Conservation (phyloP, 2,888 invertebrate genomes). For the Eurois occulta region DNA sequence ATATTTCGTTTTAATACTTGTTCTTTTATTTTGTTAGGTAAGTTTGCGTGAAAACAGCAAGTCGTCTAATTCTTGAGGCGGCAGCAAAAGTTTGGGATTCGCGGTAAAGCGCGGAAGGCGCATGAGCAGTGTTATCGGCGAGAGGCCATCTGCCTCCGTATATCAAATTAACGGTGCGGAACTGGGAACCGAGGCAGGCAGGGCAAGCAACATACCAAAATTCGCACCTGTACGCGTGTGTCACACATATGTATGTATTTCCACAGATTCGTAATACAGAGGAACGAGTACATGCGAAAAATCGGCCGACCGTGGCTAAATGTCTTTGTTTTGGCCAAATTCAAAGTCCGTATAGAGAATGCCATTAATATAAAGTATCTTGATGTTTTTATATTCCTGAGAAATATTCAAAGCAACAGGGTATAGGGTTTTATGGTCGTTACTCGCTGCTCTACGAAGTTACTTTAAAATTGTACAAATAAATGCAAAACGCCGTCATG, state of each 20-base stretch:
- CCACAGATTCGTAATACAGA: conserved; percentile 23
- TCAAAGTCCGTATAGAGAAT: conserved; percentile 63
- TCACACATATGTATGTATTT: conserved; percentile 38
- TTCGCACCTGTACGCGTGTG: conserved; percentile 75
- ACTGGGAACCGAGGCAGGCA: conserved; percentile 70
- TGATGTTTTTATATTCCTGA: conserved; percentile 48
- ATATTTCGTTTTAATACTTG: neutral
- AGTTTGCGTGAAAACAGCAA: conserved; percentile 24
- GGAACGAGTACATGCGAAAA: conserved; percentile 70
- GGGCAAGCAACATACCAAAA: conserved; percentile 75
- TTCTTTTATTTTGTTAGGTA: conserved; percentile 7
- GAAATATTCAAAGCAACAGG: conserved; percentile 48
- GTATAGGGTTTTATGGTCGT: conserved; percentile 42
- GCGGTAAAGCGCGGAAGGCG: conserved; percentile 69
- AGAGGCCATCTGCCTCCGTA: conserved; percentile 82
- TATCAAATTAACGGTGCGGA: conserved; percentile 85
- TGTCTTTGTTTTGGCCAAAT: conserved; percentile 74
- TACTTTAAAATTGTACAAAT: conserved; percentile 67
- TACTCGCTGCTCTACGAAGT: conserved; percentile 20
- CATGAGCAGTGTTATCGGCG: conserved; percentile 73
- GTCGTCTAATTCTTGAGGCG: conserved; percentile 52
- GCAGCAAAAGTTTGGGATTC: conserved; percentile 62
- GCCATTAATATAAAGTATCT: conserved; percentile 66
- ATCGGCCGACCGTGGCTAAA: conserved; percentile 75
- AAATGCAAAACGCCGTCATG: conserved; percentile 58